Evolutionary conservation across 2,888 invertebrate genomes (phyloP).

Genomic region (Blastobasis lacticolella): DNA sequence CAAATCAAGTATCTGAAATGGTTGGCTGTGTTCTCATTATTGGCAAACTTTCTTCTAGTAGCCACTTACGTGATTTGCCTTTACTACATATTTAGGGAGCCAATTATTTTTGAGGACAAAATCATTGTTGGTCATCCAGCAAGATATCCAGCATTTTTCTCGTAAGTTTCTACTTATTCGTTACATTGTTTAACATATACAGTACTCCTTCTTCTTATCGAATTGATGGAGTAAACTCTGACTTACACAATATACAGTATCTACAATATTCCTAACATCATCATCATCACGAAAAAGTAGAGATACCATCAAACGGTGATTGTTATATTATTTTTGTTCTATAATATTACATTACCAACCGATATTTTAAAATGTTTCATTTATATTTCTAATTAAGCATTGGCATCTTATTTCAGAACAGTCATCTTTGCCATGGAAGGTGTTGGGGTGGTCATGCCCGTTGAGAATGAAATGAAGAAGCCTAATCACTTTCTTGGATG

Average conservation of each 20-base stretch:
- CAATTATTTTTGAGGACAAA: constrained; percentile 59
- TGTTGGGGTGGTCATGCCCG: constrained; percentile 92
- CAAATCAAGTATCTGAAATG: constrained; percentile 84
- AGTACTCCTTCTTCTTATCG: too few relatives aligned
- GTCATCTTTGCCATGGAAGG: constrained; percentile 98
- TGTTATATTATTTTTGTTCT: too few relatives aligned
- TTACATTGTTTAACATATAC: background rate
- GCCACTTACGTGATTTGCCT: constrained; percentile 88
- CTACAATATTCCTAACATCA: too few relatives aligned
- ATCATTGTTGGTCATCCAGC: constrained; percentile 69
- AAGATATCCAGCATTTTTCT: constrained; percentile 89
- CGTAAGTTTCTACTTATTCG: constrained; percentile 46
- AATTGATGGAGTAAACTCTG: too few relatives aligned
- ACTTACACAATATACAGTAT: too few relatives aligned
- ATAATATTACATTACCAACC: too few relatives aligned
- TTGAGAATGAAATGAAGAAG: constrained; percentile 92
- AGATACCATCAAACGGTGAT: too few relatives aligned
- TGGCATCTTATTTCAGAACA: constrained; percentile 72
- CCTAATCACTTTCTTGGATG: constrained; percentile 77
- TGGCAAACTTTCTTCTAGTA: constrained; percentile 89
- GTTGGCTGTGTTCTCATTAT: constrained; percentile 89
- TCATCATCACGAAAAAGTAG: too few relatives aligned
- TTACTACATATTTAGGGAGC: constrained; percentile 83
- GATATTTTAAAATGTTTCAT: too few relatives aligned
- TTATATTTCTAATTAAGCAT: too few relatives aligned